Conservation (phyloP, 2,113 vertebrate species). For the Sebastes fasciatus region DNA sequence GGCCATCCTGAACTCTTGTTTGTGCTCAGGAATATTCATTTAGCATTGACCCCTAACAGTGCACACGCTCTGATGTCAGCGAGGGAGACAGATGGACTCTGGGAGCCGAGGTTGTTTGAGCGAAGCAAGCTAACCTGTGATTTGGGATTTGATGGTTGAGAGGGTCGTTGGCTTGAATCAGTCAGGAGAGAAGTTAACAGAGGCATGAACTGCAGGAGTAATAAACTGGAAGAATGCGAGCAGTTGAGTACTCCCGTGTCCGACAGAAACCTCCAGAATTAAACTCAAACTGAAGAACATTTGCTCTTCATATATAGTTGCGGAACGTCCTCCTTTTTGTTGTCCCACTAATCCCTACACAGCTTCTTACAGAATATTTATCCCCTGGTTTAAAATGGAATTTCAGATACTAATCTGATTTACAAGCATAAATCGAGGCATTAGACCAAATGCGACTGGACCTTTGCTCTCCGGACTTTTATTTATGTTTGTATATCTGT, state of each 20-base stretch:
- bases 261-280: conserved; percentile 20
- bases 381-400: conserved; percentile 37
- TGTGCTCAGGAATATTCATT: conserved; percentile 62
- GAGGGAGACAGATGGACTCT: conserved; percentile 71
- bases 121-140: conserved; percentile 78
- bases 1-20: conserved; percentile 39
- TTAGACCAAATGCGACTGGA: neutral
- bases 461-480: neutral
- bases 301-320: neutral
- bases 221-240: conserved; percentile 64
- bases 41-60: conserved; percentile 37
- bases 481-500: neutral
- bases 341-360: conserved; percentile 46
- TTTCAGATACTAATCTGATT: conserved; percentile 49
- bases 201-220: conserved; percentile 66
- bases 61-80: conserved; percentile 41
- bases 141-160: conserved; percentile 81
- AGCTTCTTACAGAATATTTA: conserved; percentile 45
- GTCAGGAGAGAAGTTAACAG: conserved; percentile 66
- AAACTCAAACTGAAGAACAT: conserved; percentile 13
- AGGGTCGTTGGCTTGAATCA: conserved; percentile 71
- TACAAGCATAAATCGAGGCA: conserved; percentile 10
- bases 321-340: conserved; percentile 22
- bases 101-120: conserved; percentile 59
- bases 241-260: conserved; percentile 19